Conservation (phyloP, 2,113 vertebrate genomes). For the Tragelaphus scriptus region DNA sequence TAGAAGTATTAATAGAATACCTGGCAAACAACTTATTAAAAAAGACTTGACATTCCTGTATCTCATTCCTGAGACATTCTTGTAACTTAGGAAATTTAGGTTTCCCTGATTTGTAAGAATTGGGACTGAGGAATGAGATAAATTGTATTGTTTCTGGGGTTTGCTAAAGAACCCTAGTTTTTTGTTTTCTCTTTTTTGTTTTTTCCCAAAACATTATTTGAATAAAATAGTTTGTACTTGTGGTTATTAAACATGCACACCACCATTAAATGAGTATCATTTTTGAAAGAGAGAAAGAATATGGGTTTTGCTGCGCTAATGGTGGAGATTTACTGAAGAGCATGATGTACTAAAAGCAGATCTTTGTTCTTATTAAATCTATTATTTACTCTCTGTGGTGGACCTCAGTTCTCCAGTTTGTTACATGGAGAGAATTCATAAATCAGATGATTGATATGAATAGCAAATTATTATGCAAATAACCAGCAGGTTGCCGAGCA, state of each 20-base stretch:
- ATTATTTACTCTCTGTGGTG: not conserved
- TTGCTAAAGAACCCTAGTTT: not conserved
- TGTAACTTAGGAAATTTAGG: not conserved
- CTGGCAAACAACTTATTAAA: not conserved
- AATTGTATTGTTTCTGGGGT: not conserved
- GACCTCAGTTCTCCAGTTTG: not conserved
- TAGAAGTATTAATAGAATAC: not conserved
- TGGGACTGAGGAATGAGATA: not conserved
- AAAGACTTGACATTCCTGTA: not conserved
- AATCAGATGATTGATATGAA: not conserved
- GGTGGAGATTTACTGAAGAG: not conserved
- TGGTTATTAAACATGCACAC: not conserved
- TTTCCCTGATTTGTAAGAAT: not conserved
- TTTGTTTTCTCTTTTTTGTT: not conserved
- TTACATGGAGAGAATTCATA: not conserved
- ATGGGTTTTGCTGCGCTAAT: not conserved
- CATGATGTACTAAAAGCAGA: not conserved
- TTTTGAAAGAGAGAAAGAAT: not conserved
- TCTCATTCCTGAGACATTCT: not conserved
- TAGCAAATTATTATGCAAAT: not conserved
- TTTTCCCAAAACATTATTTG: not conserved
- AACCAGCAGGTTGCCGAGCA: not conserved
- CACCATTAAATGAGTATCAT: not conserved
- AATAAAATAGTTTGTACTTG: not conserved
- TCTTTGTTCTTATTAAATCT: not conserved